These are phyloP conservation scores for Sthenelais limicola DNA, from an alignment of 2,888 invertebrate genomes.

Conservation along the genomic window DNA sequence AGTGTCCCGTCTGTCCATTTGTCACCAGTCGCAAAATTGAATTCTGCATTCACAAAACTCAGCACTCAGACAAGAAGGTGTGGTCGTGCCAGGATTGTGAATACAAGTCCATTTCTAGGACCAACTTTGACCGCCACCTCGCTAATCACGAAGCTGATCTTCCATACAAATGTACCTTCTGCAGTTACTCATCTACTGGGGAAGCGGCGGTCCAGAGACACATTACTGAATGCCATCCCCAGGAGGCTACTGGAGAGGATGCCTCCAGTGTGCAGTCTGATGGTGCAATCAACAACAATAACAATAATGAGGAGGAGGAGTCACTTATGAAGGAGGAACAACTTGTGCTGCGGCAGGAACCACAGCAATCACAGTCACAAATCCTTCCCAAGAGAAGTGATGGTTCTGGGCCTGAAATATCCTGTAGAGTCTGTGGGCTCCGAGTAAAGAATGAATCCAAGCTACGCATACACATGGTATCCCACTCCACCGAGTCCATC, in stretches of 20 bases:
- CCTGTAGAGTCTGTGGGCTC: slow-evolving; percentile 46
- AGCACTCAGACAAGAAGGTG: slow-evolving; percentile 55
- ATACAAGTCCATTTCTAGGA: slow-evolving; percentile 90
- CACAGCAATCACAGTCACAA: background rate
- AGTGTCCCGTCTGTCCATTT: slow-evolving; percentile 92
- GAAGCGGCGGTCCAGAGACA: slow-evolving; percentile 65
- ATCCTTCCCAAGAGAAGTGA: background rate
- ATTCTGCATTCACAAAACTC: slow-evolving; percentile 83
- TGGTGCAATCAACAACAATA: no score
- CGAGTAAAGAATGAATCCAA: slow-evolving; percentile 41
- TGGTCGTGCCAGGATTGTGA: slow-evolving; percentile 93
- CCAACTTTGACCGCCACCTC: slow-evolving; percentile 94
- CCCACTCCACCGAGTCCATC: slow-evolving; percentile 43
- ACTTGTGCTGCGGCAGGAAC: background rate
- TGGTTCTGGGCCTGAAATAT: background rate
- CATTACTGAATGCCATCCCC: slow-evolving; percentile 62
- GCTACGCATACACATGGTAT: slow-evolving; percentile 46
- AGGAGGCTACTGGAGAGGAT: slow-evolving; percentile 15
- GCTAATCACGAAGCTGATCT: slow-evolving; percentile 55
- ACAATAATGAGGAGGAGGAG: background rate
- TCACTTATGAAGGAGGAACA: background rate
- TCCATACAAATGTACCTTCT: slow-evolving; percentile 61
- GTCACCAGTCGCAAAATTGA: slow-evolving; percentile 83
- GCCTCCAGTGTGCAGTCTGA: slow-evolving; percentile 20
- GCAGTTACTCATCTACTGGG: slow-evolving; percentile 64